phyloP scores from a whole-genome alignment of 2,113 vertebrate genomes.

The Phalacrocorax carbo region DNA sequence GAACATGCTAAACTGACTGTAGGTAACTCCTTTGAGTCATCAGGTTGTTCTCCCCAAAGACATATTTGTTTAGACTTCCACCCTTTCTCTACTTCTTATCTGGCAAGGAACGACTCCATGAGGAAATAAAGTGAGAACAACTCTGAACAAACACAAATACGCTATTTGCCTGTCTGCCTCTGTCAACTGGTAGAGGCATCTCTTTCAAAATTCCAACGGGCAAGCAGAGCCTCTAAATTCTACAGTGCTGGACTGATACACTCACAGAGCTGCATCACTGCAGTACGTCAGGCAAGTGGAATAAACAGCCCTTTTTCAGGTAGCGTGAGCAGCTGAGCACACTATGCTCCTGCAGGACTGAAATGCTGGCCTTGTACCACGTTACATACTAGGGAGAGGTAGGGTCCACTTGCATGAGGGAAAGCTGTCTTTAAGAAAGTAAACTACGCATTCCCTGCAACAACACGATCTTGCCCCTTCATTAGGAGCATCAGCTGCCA shows the following conservation, averaged over 20 bases:
- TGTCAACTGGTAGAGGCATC: neutral
- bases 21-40: neutral
- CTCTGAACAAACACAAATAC: neutral
- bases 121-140: neutral
- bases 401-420: neutral
- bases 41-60: neutral
- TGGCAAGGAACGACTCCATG: neutral
- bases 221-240: neutral
- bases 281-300: neutral
- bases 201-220: neutral
- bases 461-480: rapidly evolving
- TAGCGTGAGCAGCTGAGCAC: neutral
- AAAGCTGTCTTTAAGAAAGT: neutral
- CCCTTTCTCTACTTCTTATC: neutral
- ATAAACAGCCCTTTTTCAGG: neutral
- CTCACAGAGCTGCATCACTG: neutral
- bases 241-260: neutral
- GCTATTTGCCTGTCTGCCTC: neutral
- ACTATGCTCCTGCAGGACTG: neutral
- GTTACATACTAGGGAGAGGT: neutral
- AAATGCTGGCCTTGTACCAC: neutral
- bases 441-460: neutral
- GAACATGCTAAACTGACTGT: neutral
- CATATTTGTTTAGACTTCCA: neutral
- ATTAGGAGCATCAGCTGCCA: neutral